Percentiles rank a stretch among this genome's conserved stretches.
These are phyloP conservation scores for Megaceryle alcyon DNA, from an alignment of 2,797 vertebrate species.

Conservation along the genomic window DNA sequence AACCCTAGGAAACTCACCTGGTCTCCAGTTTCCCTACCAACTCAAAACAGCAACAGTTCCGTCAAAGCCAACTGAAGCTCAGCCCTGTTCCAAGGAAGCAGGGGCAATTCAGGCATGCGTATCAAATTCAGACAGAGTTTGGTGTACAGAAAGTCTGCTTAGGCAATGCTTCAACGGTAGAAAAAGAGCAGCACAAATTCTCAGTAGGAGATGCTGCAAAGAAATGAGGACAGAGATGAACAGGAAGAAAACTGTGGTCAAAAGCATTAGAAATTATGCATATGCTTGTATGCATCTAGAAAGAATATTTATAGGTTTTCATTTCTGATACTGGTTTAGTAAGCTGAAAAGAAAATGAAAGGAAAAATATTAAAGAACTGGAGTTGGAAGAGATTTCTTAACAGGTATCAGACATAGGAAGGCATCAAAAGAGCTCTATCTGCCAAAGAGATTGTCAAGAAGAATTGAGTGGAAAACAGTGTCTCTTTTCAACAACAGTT, in stretches of 20 bases:
- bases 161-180: not conserved
- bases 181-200: not conserved
- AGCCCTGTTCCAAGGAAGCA: conserved; percentile 13
- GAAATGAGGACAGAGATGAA: not conserved
- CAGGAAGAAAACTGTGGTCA: not conserved
- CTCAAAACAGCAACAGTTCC: not conserved
- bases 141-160: not conserved
- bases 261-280: not conserved
- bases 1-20: conserved; percentile 47
- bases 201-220: not conserved
- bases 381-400: not conserved
- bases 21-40: conserved; percentile 36
- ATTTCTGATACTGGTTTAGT: not conserved
- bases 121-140: not conserved
- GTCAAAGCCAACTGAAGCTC: conserved; percentile 32
- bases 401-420: not conserved
- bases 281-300: not conserved
- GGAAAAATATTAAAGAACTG: not conserved
- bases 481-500: not conserved
- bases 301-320: not conserved
- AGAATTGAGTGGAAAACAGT: not conserved
- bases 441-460: not conserved
- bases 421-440: not conserved
- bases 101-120: not conserved
- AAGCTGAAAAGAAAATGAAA: not conserved